These are phyloP conservation scores for Penaeus monodon DNA, from an alignment of 2,888 invertebrate species.

Conservation along the genomic window DNA sequence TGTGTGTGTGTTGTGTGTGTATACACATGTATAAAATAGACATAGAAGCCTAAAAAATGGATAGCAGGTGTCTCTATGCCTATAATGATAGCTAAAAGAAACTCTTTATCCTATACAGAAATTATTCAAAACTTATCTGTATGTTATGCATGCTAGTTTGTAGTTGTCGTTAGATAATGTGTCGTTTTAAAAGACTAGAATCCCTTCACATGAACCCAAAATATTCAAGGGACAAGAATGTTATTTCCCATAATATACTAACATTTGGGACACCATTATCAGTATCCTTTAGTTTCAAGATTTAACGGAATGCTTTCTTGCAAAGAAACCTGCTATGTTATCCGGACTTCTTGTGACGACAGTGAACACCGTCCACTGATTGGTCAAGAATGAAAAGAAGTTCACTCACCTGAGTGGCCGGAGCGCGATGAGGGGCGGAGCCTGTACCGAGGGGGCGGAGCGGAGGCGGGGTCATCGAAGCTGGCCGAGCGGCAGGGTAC, in stretches of 20 bases:
- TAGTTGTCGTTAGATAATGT: not conserved
- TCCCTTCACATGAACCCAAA: not conserved
- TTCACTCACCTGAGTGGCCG: not conserved
- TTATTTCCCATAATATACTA: conserved; percentile 21
- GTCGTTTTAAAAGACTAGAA: not conserved
- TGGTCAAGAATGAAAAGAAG: not conserved
- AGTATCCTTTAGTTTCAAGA: conserved; percentile 28
- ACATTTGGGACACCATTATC: conserved; percentile 34
- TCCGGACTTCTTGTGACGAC: not conserved
- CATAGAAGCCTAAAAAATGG: too few species aligned
- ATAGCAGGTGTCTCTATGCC: too few species aligned
- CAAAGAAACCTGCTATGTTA: conserved; percentile 4
- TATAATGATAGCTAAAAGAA: too few species aligned
- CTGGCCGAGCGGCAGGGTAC: not conserved
- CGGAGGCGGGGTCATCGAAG: not conserved
- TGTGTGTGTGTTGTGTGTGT: too few species aligned
- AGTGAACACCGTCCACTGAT: not conserved
- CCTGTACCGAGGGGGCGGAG: not conserved
- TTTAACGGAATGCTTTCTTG: conserved; percentile 39
- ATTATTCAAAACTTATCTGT: too few species aligned
- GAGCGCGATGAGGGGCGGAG: conserved; percentile 1
- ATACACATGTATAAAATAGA: too few species aligned
- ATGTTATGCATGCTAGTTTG: not conserved
- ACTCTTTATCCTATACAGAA: too few species aligned
- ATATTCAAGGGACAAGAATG: conserved; percentile 12